A percentile compares a stretch with the other conserved stretches of the same genome.
Conservation (phyloP, 2,888 invertebrate species). For the Acleris emargana region DNA sequence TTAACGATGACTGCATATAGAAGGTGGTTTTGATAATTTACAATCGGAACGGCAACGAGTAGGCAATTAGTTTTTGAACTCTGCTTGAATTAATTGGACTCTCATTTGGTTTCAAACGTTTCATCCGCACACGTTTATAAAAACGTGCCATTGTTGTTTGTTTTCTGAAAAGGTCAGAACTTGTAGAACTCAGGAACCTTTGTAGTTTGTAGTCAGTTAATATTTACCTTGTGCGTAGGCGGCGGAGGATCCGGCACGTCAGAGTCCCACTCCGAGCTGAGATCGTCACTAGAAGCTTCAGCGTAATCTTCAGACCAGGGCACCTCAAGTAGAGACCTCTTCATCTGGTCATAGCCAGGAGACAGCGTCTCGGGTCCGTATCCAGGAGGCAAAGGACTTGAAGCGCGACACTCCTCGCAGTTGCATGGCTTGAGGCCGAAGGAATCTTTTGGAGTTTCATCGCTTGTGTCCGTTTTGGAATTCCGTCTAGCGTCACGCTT, state of each 20-base stretch:
- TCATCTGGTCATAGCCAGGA: slow-evolving; percentile 91
- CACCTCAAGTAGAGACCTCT: slow-evolving; percentile 89
- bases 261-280: slow-evolving; percentile 96
- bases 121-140: background rate
- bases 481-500: slow-evolving; percentile 68
- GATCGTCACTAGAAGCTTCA: slow-evolving; percentile 95
- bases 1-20: background rate
- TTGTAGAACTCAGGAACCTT: too few species aligned
- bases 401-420: slow-evolving; percentile 78
- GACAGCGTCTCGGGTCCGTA: slow-evolving; percentile 76
- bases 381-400: slow-evolving; percentile 79
- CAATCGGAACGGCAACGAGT: background rate
- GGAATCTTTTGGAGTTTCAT: slow-evolving; percentile 59
- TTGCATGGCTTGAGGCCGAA: slow-evolving; percentile 74
- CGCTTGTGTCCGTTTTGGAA: slow-evolving; percentile 62
- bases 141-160: background rate
- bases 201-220: background rate
- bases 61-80: background rate
- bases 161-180: background rate
- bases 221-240: slow-evolving; percentile 69
- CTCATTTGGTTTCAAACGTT: slow-evolving; percentile 1
- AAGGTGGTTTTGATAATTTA: slow-evolving; percentile 6
- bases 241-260: slow-evolving; percentile 86
- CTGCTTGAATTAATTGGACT: background rate
- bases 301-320: slow-evolving; percentile 91